These are phyloP conservation scores for Nasonia vitripennis DNA, from an alignment of 1,140 invertebrate species.

Conservation along the genomic window DNA sequence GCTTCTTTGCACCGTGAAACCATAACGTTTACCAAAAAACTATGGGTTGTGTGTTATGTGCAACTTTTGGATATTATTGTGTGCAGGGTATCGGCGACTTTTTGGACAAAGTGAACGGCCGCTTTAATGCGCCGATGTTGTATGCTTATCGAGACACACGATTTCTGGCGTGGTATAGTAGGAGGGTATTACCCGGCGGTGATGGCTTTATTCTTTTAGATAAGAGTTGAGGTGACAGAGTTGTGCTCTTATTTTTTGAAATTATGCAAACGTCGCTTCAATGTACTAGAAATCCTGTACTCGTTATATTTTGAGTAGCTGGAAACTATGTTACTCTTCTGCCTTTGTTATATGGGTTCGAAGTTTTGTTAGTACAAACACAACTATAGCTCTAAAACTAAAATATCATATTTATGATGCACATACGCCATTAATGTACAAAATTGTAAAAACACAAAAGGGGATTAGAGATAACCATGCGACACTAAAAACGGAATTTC, in stretches of 20 bases:
- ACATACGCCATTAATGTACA: too few relatives aligned
- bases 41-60: not conserved
- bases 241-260: not conserved
- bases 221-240: too few relatives aligned
- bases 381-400: too few relatives aligned
- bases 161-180: not conserved
- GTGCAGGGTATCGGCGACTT: not conserved
- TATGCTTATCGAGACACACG: slow-evolving; percentile 19
- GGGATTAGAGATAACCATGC: not conserved
- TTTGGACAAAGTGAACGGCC: not conserved
- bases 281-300: not conserved
- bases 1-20: not conserved
- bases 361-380: too few relatives aligned
- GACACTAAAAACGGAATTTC: not conserved
- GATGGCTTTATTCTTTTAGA: too few relatives aligned
- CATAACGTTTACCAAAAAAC: not conserved
- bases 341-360: not conserved
- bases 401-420: too few relatives aligned
- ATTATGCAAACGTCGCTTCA: too few relatives aligned
- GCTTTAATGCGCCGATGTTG: not conserved
- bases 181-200: too few relatives aligned
- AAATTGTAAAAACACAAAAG: not conserved
- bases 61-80: not conserved
- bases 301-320: too few relatives aligned
- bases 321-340: not conserved